Evolutionary conservation across 1,140 invertebrate species (phyloP).

Genomic region (Sycophaga agraensis): DNA sequence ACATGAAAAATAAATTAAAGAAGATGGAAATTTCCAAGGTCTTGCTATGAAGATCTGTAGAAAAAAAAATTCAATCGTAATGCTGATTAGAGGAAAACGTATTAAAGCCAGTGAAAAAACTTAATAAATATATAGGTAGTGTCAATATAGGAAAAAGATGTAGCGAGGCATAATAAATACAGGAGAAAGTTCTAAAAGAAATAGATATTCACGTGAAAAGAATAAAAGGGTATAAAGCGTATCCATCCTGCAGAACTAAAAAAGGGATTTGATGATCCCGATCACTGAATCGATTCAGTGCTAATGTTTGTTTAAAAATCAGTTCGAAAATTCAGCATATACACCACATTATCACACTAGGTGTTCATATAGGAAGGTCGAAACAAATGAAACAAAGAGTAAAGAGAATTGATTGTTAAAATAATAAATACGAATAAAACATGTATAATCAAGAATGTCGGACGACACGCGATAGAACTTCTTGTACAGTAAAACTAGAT

Average conservation of each 20-base stretch:
- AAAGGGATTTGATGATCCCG: background rate
- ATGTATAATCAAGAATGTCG: conserved; percentile 12
- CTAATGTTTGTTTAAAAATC: background rate
- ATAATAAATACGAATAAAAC: conserved; percentile 21
- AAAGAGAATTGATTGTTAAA: conserved; percentile 19
- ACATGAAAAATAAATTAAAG: background rate
- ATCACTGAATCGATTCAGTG: background rate
- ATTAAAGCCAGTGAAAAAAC: background rate
- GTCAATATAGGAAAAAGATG: background rate
- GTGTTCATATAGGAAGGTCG: background rate
- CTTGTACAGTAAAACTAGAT: conserved; percentile 20
- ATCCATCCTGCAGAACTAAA: background rate
- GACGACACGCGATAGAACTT: conserved; percentile 15
- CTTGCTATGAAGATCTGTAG: background rate
- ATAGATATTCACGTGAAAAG: background rate
- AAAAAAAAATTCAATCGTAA: background rate
- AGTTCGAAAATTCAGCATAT: background rate
- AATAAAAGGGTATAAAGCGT: background rate
- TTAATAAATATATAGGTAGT: background rate
- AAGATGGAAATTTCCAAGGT: background rate
- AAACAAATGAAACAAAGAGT: conserved; percentile 1
- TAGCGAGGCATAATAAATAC: conserved; percentile 13
- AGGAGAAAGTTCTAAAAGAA: conserved; percentile 18
- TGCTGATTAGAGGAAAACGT: background rate
- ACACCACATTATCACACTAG: background rate